Base-by-base conservation (phyloP, 2,797 vertebrate genomes). In the Xiphorhynchus erythropygius region DNA sequence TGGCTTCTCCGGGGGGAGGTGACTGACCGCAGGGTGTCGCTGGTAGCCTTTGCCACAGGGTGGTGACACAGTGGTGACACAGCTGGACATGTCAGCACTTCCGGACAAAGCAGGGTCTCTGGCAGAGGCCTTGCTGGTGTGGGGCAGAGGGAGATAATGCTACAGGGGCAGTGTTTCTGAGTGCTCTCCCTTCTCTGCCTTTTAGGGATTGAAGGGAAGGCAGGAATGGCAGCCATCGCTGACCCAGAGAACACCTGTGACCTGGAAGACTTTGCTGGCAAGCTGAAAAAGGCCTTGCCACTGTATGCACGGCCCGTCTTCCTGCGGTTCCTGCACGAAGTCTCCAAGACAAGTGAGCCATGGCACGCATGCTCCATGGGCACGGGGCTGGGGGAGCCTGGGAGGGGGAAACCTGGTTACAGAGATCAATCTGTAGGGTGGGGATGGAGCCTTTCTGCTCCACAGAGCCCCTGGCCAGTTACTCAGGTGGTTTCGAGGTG, bases 191-290 rank as follows among this genome's bases (percentile, higher is more conserved):
- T 53, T 81, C 82, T 42, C 63, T 65, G 8, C 63, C 49, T 75
- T 35, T 25, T 87, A 99, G 99, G 99, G 65, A 98, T 98, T 3
- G 99, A 99, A 89, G 99, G 99, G 28, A 99, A 99, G 91, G 99
- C 99, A 6, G 99, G 99, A 67, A 99, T 99, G 99, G 99, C 99
- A 2, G 99, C 99, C 35, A 97, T 99, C 0, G 99, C 98, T 0
- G 99, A 98, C 90, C 98, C 98, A 0, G 94, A 97, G 5, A 89
- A 98, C 63, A 97, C 90, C 87, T 98, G 98, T 13, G 98, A 99
- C 97, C 97, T 99, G 84, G 98, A 98, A 52, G 96, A 78, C 85
- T 99, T 99, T 80, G 98, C 98, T 25, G 98, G 94, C 28, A 98
- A 99, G 39, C 97, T 99, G 96, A 98, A 98, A 91, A 99, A 99